phyloP scores from a whole-genome alignment of 2,888 invertebrate genomes.

The Lasioglossum lativentre region DNA sequence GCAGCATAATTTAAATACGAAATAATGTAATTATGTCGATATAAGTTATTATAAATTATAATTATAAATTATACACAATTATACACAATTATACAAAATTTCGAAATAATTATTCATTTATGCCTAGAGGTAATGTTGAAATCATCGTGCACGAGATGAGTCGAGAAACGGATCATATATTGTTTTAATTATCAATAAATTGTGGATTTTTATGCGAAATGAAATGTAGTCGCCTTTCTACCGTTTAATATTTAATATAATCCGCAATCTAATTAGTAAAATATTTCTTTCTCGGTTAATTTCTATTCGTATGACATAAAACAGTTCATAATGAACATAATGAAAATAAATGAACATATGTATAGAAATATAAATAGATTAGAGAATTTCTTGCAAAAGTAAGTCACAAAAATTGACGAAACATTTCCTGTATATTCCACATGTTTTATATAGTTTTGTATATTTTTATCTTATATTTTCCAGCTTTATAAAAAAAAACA shows the following conservation, averaged over 20 bases:
- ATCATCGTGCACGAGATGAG: neutral
- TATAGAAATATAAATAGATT: neutral
- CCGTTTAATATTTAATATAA: neutral
- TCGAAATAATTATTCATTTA: neutral
- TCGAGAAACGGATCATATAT: neutral
- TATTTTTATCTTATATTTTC: neutral
- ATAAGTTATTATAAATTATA: neutral
- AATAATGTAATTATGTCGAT: neutral
- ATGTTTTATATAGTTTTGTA: too few species aligned
- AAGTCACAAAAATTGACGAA: neutral
- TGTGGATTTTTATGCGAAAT: neutral
- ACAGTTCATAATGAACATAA: too few species aligned
- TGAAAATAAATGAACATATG: neutral
- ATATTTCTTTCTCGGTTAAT: too few species aligned
- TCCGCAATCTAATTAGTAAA: neutral
- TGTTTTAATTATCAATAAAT: neutral
- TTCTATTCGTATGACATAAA: too few species aligned
- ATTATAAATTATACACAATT: neutral
- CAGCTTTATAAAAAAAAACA: neutral
- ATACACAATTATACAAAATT: neutral
- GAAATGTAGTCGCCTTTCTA: neutral
- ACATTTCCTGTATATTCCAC: too few species aligned
- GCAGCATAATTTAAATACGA: neutral
- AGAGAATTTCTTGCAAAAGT: neutral
- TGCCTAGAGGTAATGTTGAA: neutral